Evolutionary conservation across 2,797 vertebrate genomes (phyloP).

Genomic region (Sebastes hubbsi): DNA sequence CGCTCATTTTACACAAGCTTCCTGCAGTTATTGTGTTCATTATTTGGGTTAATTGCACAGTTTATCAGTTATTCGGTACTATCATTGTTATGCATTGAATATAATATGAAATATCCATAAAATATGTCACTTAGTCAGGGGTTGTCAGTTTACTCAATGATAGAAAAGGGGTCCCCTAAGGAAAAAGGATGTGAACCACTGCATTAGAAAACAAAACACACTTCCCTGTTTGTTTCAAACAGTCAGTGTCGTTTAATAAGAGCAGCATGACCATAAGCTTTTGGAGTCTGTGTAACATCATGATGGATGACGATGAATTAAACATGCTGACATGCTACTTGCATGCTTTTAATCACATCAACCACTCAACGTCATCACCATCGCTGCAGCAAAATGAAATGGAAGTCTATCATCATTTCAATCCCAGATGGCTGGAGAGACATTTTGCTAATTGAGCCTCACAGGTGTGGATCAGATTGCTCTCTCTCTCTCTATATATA

Average conservation of each 20-base stretch:
- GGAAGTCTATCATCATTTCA: slow-evolving; percentile 27
- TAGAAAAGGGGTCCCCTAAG: too few species aligned
- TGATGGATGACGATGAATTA: slow-evolving; percentile 38
- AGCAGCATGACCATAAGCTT: not conserved
- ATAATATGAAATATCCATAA: too few species aligned
- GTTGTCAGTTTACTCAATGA: too few species aligned
- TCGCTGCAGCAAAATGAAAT: slow-evolving; percentile 39
- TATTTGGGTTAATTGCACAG: too few species aligned
- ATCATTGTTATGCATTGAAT: too few species aligned
- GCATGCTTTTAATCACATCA: slow-evolving; percentile 46
- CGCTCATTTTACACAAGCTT: too few species aligned
- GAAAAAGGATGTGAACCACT: too few species aligned
- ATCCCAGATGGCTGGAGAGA: slow-evolving; percentile 32
- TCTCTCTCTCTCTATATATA: not conserved
- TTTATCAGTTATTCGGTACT: too few species aligned
- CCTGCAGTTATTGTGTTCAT: too few species aligned
- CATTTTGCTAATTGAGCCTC: slow-evolving; percentile 50
- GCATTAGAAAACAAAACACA: not conserved
- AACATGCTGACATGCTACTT: slow-evolving; percentile 15
- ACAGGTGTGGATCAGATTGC: slow-evolving; percentile 35
- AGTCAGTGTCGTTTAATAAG: not conserved
- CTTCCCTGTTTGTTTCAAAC: not conserved
- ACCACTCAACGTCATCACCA: slow-evolving; percentile 8
- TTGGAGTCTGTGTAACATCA: slow-evolving; percentile 19
- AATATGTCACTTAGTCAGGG: too few species aligned